These are phyloP conservation scores for Hypotaenidia okinawae DNA, from an alignment of 2,797 vertebrate species.

Conservation along the genomic window DNA sequence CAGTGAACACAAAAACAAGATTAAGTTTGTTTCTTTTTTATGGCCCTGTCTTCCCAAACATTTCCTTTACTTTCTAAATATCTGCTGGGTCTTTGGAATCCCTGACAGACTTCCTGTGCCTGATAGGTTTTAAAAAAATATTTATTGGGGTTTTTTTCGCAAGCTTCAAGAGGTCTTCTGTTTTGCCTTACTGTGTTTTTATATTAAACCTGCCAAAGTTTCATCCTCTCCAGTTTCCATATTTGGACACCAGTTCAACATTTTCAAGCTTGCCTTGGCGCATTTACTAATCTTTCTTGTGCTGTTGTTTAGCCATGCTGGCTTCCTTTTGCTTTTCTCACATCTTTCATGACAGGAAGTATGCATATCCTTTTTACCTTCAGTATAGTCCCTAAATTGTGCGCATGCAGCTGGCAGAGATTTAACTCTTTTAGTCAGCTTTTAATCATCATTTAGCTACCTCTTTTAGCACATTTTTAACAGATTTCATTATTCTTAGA, in stretches of 20 bases:
- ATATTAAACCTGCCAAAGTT: conserved; percentile 26
- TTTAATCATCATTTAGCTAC: background rate
- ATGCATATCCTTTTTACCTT: conserved; percentile 47
- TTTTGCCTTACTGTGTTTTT: background rate
- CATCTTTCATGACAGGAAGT: conserved; percentile 37
- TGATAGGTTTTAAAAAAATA: background rate
- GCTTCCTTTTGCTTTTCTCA: conserved; percentile 54
- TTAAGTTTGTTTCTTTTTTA: background rate
- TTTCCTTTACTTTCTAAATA: background rate
- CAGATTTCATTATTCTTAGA: background rate
- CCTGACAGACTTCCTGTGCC: background rate
- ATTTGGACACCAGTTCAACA: background rate
- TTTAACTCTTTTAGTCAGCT: background rate
- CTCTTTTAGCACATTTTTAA: background rate
- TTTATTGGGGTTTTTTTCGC: background rate
- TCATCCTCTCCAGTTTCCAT: background rate
- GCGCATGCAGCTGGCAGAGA: background rate
- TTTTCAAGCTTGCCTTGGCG: conserved; percentile 11
- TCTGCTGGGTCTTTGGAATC: background rate
- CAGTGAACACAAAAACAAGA: background rate
- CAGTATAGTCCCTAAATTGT: background rate
- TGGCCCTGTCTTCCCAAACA: background rate
- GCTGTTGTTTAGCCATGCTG: conserved; percentile 11
- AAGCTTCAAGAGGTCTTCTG: background rate
- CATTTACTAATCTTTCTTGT: conserved; percentile 15